Conservation (phyloP, 2,888 invertebrate species). For the Poecilobothrus nobilitatus region DNA sequence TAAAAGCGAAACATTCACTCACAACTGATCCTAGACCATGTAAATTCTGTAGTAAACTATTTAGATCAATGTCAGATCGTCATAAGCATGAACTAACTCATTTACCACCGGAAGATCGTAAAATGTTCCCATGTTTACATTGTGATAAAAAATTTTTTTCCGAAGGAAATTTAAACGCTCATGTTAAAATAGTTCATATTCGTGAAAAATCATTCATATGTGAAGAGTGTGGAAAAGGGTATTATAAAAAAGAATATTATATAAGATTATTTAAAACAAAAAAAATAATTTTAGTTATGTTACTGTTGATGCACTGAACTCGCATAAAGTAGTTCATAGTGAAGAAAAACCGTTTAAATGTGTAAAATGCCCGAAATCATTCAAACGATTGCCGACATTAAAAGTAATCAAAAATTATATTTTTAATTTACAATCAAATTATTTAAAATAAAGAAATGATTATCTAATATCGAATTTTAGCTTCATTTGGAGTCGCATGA, state of each 20-base stretch:
- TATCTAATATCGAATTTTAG: slow-evolving; percentile 22
- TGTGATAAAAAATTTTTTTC: slow-evolving; percentile 17
- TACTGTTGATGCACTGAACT: slow-evolving; percentile 38
- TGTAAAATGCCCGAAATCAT: slow-evolving; percentile 28
- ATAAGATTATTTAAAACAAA: background rate
- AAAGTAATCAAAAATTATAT: background rate
- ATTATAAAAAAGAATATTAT: background rate
- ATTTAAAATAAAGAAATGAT: too few species aligned
- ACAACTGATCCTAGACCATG: background rate
- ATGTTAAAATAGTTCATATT: slow-evolving; percentile 23
- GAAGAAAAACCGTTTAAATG: slow-evolving; percentile 37
- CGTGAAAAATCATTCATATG: slow-evolving; percentile 35
- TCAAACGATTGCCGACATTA: slow-evolving; percentile 25
- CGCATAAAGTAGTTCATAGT: slow-evolving; percentile 38
- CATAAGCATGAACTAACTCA: slow-evolving; percentile 18
- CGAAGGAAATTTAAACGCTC: background rate
- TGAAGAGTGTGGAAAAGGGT: slow-evolving; percentile 37
- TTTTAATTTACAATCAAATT: too few species aligned
- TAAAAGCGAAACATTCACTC: background rate
- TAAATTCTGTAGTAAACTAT: background rate
- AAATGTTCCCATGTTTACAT: slow-evolving; percentile 20
- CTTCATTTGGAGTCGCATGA: slow-evolving; percentile 45
- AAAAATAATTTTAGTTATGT: slow-evolving; percentile 31
- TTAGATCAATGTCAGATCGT: slow-evolving; percentile 16
- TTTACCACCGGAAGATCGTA: slow-evolving; percentile 18